phyloP scores from a whole-genome alignment of 2,797 vertebrate species.

The Salarias fasciatus region DNA sequence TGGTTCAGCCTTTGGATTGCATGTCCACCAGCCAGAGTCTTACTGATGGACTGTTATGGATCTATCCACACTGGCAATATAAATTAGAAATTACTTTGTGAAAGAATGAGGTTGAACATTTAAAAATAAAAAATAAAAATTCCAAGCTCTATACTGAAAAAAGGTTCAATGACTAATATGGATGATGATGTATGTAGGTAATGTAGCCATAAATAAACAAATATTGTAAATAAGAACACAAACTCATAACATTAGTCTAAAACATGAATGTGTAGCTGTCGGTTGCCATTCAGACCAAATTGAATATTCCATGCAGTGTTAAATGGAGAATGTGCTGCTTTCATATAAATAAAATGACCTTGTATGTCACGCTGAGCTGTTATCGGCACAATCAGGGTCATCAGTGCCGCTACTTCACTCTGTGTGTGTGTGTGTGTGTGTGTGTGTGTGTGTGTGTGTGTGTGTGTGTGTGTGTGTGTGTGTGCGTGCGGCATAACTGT shows the following conservation, averaged over 20 bases:
- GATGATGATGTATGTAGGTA: no score
- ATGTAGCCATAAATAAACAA: no score
- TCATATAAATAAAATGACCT: conserved; percentile 23
- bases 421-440: no score
- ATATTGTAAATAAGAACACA: no score
- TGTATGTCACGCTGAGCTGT: conserved; percentile 28
- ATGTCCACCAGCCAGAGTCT: conserved; percentile 33
- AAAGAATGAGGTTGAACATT: no score
- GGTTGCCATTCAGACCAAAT: conserved; percentile 15
- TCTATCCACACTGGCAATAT: conserved; percentile 40
- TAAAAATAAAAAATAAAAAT: no score
- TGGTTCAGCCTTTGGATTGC: conserved; percentile 17
- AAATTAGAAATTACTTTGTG: not conserved
- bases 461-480: conserved; percentile 19
- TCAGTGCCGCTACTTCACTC: no score
- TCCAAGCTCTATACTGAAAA: no score
- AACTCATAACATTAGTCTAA: no score
- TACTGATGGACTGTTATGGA: conserved; percentile 25
- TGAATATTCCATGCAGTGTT: not conserved
- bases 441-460: conserved; percentile 3
- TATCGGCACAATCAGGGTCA: not conserved
- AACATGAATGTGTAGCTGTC: no score
- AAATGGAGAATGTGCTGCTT: not conserved
- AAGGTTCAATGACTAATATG: no score
- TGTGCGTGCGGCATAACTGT: conserved; percentile 34